Evolutionary conservation across 2,113 vertebrate species (phyloP), one percentile per base, ranked within the genome.

Genomic region (Ia io): DNA sequence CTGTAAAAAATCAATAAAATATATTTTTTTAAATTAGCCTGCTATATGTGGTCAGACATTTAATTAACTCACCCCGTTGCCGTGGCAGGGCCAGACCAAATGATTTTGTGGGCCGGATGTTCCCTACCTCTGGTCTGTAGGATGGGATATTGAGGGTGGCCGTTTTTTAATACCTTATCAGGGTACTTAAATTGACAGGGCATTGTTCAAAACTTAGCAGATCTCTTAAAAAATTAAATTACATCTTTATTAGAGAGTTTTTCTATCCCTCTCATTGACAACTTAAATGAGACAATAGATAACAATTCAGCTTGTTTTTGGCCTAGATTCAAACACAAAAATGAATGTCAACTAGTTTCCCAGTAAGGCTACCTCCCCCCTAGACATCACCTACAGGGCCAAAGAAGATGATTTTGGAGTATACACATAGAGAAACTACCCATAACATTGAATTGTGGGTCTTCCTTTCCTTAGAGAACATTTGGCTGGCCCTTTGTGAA

Each of bases 391-490:
- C 25, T 25, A 28, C 23, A 51, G 37, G 23, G 78, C 44, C 63
- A 83, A 61, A 74, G 44, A 56, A 37, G 40, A 22, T 93, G 51
- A 44, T 59, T 90, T 92, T 47, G 59, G 11, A 69, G 28, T 69
- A 0, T 91, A 44, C 32, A 74, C 32, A 3, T 32, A 35, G 84
- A 93, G 35, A 44, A 35, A 1, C 61, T 89, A 63, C 47, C 63
- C 8, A 9, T 49, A 82, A 56, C 59, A 59, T 69, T 92, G 59
- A 92, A 49, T 85, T 95, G 37, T 10, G 44, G 32, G 80, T 63
- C 80, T 89, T 91, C 74, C 53, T 96, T 95, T 92, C 40, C 63
- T 70, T 79, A 37, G 84, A 93, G 61, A 89, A 77, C 83, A 89
- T 91, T 92, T 67, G 32, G 32, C 32, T 93, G 51, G 73, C 17